phyloP scores from a whole-genome alignment of 1,140 invertebrate species.

The Leptonema lineaticorne region DNA sequence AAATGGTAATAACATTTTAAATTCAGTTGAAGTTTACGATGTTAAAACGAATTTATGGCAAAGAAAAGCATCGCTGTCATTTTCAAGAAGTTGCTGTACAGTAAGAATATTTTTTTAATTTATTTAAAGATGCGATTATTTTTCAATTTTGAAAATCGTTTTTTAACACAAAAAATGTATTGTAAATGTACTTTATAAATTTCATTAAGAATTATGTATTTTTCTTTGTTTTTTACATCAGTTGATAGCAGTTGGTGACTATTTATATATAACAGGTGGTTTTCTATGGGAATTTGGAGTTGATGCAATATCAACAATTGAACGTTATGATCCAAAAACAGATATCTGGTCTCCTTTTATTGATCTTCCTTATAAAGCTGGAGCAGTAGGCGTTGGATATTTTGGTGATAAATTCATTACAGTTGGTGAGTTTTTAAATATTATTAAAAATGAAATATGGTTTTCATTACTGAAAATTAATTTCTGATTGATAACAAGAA shows the following conservation, averaged over 20 bases:
- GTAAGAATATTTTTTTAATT: constrained; percentile 1
- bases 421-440: not conserved
- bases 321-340: not conserved
- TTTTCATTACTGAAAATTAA: too few relatives aligned
- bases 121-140: not conserved
- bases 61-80: not conserved
- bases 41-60: not conserved
- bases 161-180: not conserved
- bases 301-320: not conserved
- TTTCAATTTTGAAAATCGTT: not conserved
- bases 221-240: not conserved
- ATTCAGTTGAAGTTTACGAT: not conserved
- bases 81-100: not conserved
- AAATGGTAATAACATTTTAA: not conserved
- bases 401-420: not conserved
- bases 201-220: not conserved
- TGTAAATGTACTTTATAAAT: not conserved
- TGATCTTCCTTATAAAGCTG: not conserved
- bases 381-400: not conserved
- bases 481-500: too few relatives aligned
- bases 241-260: not conserved
- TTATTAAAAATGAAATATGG: too few relatives aligned
- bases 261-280: not conserved
- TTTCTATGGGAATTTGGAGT: not conserved
- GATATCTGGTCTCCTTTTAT: not conserved